Evolutionary conservation across 2,888 invertebrate species (phyloP).

Genomic region (Choristoneura rosaceana): DNA sequence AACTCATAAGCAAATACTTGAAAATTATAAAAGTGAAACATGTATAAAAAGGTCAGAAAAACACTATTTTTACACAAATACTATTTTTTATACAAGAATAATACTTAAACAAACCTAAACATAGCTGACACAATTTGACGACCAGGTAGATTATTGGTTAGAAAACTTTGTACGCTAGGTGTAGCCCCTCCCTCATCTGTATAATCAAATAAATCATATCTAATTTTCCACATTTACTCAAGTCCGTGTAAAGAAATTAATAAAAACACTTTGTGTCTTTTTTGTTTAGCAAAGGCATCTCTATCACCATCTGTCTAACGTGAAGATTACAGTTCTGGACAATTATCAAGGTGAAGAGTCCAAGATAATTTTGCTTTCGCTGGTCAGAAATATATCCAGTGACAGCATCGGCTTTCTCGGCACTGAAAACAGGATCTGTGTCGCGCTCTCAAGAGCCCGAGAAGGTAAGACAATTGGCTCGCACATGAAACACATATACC

Average conservation of each 20-base stretch:
- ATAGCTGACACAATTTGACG: too few relatives aligned
- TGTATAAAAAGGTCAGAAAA: too few relatives aligned
- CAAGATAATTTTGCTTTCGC: constrained; percentile 90
- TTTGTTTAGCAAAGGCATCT: constrained; percentile 62
- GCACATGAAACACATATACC: too few relatives aligned
- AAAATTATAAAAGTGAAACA: too few relatives aligned
- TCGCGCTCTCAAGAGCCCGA: constrained; percentile 89
- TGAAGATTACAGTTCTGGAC: constrained; percentile 89
- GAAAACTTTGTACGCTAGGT: too few relatives aligned
- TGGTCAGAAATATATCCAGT: constrained; percentile 89
- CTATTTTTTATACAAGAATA: too few relatives aligned
- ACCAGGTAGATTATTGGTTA: too few relatives aligned
- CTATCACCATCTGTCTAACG: constrained; percentile 71
- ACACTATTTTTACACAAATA: too few relatives aligned
- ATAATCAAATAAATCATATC: too few relatives aligned
- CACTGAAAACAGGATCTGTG: constrained; percentile 90
- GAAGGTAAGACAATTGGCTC: constrained; percentile 59
- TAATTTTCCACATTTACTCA: not conserved
- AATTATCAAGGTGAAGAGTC: constrained; percentile 94
- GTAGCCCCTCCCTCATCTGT: too few relatives aligned
- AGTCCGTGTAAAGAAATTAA: not conserved
- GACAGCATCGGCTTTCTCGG: constrained; percentile 89
- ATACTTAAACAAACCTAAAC: too few relatives aligned
- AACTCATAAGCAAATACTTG: too few relatives aligned
- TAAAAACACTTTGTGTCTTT: not conserved